Percentiles rank a stretch among this genome's conserved stretches.
Conservation (phyloP, 2,113 vertebrate species). For the Bostrychus sinensis region DNA sequence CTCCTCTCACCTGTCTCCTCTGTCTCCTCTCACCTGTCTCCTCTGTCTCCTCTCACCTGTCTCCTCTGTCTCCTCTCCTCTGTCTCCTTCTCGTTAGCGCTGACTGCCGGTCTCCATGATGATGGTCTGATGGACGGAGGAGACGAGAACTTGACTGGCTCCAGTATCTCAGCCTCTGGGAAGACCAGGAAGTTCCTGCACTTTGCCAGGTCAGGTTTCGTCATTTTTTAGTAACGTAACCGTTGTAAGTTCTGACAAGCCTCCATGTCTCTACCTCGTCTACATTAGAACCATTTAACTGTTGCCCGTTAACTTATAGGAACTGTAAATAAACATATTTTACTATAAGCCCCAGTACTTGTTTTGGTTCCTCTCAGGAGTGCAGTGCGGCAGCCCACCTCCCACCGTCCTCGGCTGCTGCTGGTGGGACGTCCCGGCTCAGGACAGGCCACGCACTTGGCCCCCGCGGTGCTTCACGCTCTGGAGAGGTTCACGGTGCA, state of each 20-base stretch:
- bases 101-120: slow-evolving; percentile 69
- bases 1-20: no score
- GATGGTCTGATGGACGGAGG: slow-evolving; percentile 76
- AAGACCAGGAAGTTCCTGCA: slow-evolving; percentile 38
- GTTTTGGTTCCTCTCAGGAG: slow-evolving; percentile 42
- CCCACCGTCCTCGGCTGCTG: slow-evolving; percentile 86
- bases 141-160: slow-evolving; percentile 79
- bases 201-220: slow-evolving; percentile 45
- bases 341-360: no score
- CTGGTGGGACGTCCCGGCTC: slow-evolving; percentile 82
- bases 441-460: slow-evolving; percentile 89
- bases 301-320: no score
- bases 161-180: slow-evolving; percentile 57
- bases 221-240: no score
- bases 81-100: slow-evolving; percentile 43
- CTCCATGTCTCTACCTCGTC: no score
- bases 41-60: no score
- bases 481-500: slow-evolving; percentile 88
- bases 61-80: not conserved
- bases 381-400: slow-evolving; percentile 79
- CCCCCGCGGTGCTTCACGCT: slow-evolving; percentile 87
- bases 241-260: no score
- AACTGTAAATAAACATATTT: no score
- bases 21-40: no score
- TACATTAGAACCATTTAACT: no score